Evolutionary conservation across 35 echinoderm and acorn worm genomes (phyloP).

Genomic region (Lytechinus variegatus): DNA sequence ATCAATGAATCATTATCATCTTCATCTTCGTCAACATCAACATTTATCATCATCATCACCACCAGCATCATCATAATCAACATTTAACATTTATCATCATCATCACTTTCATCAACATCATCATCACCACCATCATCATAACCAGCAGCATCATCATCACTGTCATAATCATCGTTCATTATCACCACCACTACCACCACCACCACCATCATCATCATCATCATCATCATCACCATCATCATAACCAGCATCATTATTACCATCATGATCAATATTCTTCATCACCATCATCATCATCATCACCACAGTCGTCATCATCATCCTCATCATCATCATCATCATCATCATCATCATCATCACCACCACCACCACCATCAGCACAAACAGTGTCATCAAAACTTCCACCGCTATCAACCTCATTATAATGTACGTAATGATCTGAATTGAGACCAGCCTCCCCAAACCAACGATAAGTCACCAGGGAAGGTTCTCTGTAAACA

Average conservation of each 20-base stretch:
- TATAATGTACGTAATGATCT: no score
- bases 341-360: neutral
- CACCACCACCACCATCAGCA: neutral
- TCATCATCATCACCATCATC: neutral
- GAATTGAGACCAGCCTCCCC: no score
- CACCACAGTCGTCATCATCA: neutral
- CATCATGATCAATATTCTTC: neutral
- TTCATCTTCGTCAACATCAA: neutral
- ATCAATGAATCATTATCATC: neutral
- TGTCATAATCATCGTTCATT: constrained; percentile 56
- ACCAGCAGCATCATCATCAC: neutral
- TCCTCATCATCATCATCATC: neutral
- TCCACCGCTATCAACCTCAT: neutral
- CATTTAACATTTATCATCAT: constrained; percentile 16
- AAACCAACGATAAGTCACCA: no score
- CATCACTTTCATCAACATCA: constrained; percentile 33
- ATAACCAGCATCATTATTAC: neutral
- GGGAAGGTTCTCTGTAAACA: no score
- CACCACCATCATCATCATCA: neutral
- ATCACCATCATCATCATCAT: neutral
- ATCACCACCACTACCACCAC: neutral
- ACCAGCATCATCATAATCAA: constrained; percentile 45
- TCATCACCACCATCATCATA: constrained; percentile 44
- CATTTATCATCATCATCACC: constrained; percentile 36
- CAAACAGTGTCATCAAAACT: neutral